Base-by-base conservation (phyloP, 2,888 invertebrate species). In the Orchesella flavescens region DNA sequence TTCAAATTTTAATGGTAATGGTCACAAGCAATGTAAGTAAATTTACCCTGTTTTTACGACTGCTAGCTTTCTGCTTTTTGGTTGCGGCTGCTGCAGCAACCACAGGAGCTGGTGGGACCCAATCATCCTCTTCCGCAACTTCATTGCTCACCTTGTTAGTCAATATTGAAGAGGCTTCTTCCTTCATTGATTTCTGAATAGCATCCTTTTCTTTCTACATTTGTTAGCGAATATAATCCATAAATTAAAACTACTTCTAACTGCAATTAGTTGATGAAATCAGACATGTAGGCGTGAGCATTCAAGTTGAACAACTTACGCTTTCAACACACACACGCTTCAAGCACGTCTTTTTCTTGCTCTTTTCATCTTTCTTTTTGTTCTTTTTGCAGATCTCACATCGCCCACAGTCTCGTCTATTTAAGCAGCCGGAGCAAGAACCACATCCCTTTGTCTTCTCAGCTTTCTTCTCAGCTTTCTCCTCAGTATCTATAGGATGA, bases 341-440 rank as follows among this genome's bases (percentile, higher is more conserved):
- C 10, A 80, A 3, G n/a, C 84, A 84, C 34, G 69, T 63, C 65
- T 78, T 81, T 57, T 77, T 77, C 43, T 83, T 83, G 46, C 83
- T 57, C 15, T 34, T 63, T 15, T 82, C 79, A 9, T 82, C 83
- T 43, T 78, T 80, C 13, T 79, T 80, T 9, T 61, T 34, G 53
- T 83, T 81, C 72, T 83, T 85, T 15, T 92, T 92, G 89, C 93
- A 93, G 21, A 91, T 91, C 86, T 94, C 94, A 89, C 94, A 95
- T 88, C 93, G 91, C 0, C 93, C 94, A 90, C 95, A 95, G 89
- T 94, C 94, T 88, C 94, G 93, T 0, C 91, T 92, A 77, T 93
- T 91, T 59, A 93, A 91, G 89, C 96, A 96, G 0, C 94, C 94
- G 86, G 93, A 93, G 89, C 96, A 96, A 82, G 93, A 92, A 0